phyloP scores from a whole-genome alignment of 2,113 vertebrate species.

The Poeciliopsis retropinna region DNA sequence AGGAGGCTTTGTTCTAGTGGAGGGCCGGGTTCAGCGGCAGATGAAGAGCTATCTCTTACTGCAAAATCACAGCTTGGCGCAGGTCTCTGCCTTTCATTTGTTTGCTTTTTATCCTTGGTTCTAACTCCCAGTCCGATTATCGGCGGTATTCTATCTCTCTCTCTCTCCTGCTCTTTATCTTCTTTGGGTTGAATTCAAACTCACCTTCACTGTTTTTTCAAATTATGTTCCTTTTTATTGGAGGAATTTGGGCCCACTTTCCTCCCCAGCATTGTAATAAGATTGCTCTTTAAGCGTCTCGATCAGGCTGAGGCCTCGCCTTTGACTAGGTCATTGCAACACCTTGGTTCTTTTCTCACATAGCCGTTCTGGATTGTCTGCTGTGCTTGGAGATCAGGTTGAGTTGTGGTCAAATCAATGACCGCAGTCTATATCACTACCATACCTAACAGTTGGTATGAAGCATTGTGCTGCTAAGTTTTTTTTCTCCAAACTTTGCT shows the following conservation, averaged over 20 bases:
- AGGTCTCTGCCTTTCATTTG: constrained; percentile 43
- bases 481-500: too few species aligned
- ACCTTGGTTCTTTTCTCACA: neutral
- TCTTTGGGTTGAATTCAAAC: neutral
- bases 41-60: constrained; percentile 57
- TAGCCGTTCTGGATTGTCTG: neutral
- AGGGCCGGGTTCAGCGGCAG: constrained; percentile 34
- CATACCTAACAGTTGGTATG: too few species aligned
- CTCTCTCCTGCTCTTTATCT: constrained; percentile 2
- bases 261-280: neutral
- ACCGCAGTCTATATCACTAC: too few species aligned
- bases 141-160: neutral
- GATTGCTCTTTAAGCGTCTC: too few species aligned
- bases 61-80: constrained; percentile 62
- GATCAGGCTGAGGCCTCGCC: neutral
- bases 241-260: neutral
- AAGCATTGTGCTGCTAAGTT: too few species aligned
- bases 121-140: constrained; percentile 7
- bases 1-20: constrained; percentile 60
- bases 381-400: too few species aligned
- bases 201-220: too few species aligned
- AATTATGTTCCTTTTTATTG: neutral
- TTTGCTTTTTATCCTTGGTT: constrained; percentile 35
- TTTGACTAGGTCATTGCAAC: neutral
- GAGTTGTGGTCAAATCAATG: too few species aligned